Conservation (phyloP, 2,113 vertebrate genomes). For the Halcyon senegalensis region DNA sequence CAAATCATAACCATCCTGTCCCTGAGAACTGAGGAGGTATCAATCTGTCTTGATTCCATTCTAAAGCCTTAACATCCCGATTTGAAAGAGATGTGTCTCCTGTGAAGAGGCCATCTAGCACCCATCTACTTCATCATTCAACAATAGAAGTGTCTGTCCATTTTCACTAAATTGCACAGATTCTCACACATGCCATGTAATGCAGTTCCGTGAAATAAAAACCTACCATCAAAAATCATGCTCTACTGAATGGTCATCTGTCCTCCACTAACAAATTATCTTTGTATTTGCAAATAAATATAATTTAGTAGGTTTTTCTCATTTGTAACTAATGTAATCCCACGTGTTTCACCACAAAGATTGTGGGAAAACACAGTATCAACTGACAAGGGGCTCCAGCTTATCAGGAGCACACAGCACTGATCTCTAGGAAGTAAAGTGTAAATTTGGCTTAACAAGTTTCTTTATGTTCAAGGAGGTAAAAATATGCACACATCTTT, state of each 20-base stretch:
- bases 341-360: neutral
- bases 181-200: neutral
- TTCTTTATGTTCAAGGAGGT: accelerated
- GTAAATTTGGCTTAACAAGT: neutral
- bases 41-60: conserved; percentile 34
- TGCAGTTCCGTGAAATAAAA: neutral
- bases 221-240: neutral
- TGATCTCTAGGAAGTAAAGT: neutral
- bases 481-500: accelerated
- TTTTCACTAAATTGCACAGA: neutral
- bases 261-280: neutral
- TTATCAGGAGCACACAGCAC: neutral
- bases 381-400: neutral
- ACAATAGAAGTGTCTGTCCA: neutral
- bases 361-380: neutral
- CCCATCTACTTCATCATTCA: conserved; percentile 37
- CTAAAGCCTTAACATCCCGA: conserved; percentile 40
- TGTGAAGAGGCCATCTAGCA: conserved; percentile 5
- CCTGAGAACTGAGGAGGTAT: conserved; percentile 40
- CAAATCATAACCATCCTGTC: conserved; percentile 21
- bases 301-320: neutral
- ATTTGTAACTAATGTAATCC: neutral
- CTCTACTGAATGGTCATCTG: neutral
- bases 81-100: neutral
- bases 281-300: neutral